Evolutionary conservation across 2,888 invertebrate genomes (phyloP), one percentile per base, ranked within the genome.

Genomic region (Polyommatus iphigenia): DNA sequence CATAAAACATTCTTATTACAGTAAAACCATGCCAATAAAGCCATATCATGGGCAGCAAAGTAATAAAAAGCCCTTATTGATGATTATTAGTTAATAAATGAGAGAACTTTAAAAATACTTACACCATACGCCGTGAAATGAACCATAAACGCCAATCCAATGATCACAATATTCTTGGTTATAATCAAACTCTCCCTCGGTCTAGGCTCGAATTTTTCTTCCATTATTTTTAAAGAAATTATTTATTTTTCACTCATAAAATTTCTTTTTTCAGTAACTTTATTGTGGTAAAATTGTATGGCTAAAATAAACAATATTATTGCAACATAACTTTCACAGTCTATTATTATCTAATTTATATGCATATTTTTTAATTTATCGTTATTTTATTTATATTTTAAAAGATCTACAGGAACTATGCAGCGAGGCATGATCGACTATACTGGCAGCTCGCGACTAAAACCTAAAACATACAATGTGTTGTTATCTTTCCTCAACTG

Each of bases 141-240:
- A 82, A 96, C 94, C 90, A 96, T 94, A 85, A 96, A 96, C 0
- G 95, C 95, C 5, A 95, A 73, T 79, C 96, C 96, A 82, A 96
- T 90, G 78, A 94, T 82, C 71, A 93, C 87, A 29, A 94, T 92
- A 83, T 94, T 94, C 82, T 94, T 94, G 82, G 90, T 79, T 75
- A 94, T 94, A 77, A 91, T 85, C 90, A 90, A 90, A 15, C 90
- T 91, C 81, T 90, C 89, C 7, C 79, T 82, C 1, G 89, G 86
- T 78, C 86, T 84, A 18, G 87, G 76, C 29, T 81, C 81, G 2
- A 79, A 81, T 3, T 83, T 83, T 76, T 81, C 81, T 3, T 82
- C 80, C 77, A 67, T 67, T 67, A 8, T 59, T 20, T n/a, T 59
- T 59, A 59, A 3, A 46, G 10, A 20, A 59, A 20, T 59, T 1